Conservation (phyloP, 2,113 vertebrate genomes). For the Trogon melanurus region DNA sequence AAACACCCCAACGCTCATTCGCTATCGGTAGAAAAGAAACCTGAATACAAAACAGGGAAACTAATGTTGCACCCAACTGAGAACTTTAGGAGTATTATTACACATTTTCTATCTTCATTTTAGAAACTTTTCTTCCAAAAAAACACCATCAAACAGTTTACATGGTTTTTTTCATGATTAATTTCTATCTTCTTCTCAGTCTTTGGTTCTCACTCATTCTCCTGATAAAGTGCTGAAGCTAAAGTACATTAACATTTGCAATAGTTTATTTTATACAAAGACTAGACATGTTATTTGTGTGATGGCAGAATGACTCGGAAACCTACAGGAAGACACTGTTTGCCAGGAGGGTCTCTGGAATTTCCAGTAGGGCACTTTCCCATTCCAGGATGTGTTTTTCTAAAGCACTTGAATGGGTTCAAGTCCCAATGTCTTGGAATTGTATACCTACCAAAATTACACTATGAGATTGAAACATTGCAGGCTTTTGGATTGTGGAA, state of each 20-base stretch:
- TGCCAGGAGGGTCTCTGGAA: background rate
- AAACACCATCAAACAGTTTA: no score
- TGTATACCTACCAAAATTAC: background rate
- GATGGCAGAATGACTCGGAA: background rate
- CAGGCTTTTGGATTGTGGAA: background rate
- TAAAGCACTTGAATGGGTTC: background rate
- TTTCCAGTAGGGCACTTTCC: background rate
- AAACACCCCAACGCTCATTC: no score
- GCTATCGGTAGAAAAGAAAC: background rate
- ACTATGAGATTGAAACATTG: background rate
- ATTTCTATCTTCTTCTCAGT: background rate
- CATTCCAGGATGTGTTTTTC: background rate
- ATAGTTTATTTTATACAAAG: background rate
- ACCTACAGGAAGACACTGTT: background rate
- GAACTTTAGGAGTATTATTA: background rate
- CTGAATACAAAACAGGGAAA: background rate
- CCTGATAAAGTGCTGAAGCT: background rate
- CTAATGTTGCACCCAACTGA: background rate
- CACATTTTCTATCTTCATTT: background rate
- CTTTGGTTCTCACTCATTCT: background rate
- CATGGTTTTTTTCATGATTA: background rate
- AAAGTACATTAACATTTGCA: background rate
- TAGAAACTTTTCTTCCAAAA: background rate
- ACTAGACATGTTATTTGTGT: background rate
- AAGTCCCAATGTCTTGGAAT: background rate